These are phyloP conservation scores for Daboia siamensis DNA, from an alignment of 2,113 vertebrate species.

Conservation along the genomic window DNA sequence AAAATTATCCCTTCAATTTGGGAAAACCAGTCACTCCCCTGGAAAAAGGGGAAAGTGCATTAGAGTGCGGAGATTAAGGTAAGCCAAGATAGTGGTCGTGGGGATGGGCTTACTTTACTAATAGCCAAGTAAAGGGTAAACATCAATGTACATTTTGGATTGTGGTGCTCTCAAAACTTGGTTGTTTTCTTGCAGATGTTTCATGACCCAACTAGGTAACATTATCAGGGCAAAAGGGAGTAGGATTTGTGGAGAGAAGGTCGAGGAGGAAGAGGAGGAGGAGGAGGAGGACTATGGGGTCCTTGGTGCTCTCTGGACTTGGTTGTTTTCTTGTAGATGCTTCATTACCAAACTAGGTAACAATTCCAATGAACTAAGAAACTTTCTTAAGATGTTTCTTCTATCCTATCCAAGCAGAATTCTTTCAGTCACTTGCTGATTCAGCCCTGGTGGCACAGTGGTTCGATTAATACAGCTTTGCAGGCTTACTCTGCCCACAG, in stretches of 20 bases:
- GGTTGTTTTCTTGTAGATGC: background rate
- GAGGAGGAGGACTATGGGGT: too few relatives aligned
- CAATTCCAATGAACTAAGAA: background rate
- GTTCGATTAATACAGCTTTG: background rate
- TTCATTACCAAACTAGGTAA: background rate
- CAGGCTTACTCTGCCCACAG: background rate
- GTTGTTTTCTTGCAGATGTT: too few relatives aligned
- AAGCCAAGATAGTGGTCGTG: too few relatives aligned
- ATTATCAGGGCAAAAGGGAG: too few relatives aligned
- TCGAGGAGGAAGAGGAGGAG: too few relatives aligned
- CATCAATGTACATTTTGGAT: background rate
- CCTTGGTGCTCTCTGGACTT: too few relatives aligned
- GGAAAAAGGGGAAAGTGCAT: background rate
- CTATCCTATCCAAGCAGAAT: background rate
- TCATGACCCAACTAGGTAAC: too few relatives aligned
- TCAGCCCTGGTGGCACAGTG: background rate
- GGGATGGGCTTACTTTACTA: background rate
- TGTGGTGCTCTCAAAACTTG: too few relatives aligned
- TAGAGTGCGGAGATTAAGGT: background rate
- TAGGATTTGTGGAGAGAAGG: too few relatives aligned
- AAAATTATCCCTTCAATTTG: background rate
- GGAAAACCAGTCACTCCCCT: too few relatives aligned
- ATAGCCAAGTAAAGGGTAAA: background rate
- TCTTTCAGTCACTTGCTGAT: background rate
- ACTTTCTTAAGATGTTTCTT: background rate